Evolutionary conservation across 2,113 vertebrate species (phyloP).

Genomic region (Ondatra zibethicus): DNA sequence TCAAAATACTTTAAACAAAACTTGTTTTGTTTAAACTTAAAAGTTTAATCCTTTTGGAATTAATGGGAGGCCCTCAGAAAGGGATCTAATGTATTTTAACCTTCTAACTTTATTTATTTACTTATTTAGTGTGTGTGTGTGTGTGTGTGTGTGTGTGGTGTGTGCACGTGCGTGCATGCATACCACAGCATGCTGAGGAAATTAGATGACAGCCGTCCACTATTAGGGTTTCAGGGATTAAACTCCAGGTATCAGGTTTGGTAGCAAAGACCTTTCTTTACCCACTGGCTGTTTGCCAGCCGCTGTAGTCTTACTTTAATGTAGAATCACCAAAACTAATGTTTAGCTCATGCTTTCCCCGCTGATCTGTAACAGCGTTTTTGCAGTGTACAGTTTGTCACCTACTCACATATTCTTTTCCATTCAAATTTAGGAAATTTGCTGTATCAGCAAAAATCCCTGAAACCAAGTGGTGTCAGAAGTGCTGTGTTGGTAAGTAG

Average conservation of each 20-base stretch:
- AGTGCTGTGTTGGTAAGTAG: conserved; percentile 98
- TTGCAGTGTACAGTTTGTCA: neutral
- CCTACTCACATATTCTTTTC: conserved; percentile 45
- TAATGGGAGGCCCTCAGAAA: neutral
- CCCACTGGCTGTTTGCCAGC: neutral
- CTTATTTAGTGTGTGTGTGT: neutral
- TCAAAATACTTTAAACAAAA: conserved; percentile 50
- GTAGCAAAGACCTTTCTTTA: neutral
- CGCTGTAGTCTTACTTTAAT: neutral
- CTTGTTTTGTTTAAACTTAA: conserved; percentile 51
- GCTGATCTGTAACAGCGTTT: neutral
- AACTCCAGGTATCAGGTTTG: neutral
- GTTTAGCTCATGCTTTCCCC: neutral
- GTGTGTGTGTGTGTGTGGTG: neutral
- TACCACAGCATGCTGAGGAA: neutral
- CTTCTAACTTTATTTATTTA: neutral
- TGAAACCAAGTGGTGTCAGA: conserved; percentile 99
- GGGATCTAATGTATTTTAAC: neutral
- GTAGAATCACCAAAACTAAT: neutral
- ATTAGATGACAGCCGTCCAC: neutral
- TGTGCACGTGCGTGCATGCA: neutral
- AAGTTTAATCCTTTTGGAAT: conserved; percentile 18
- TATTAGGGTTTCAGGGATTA: neutral
- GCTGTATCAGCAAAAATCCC: conserved; percentile 98
- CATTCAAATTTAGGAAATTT: conserved; percentile 93